A percentile compares a stretch with the other conserved stretches of the same genome.
Evolutionary conservation across 1,140 invertebrate genomes (phyloP).

Genomic region (Euura saliciscinereae): DNA sequence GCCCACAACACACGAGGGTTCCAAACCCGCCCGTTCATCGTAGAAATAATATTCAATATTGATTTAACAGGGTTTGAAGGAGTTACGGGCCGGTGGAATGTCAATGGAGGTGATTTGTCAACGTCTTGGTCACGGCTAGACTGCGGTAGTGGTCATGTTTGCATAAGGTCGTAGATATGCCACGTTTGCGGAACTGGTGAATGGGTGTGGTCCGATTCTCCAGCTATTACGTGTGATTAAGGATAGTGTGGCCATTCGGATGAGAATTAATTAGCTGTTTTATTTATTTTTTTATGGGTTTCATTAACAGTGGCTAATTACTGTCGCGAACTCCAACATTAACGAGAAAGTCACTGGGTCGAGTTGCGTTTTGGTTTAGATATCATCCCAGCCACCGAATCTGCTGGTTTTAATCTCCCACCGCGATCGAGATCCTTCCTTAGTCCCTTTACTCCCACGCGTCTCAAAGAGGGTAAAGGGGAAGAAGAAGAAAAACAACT

Average conservation of each 20-base stretch:
- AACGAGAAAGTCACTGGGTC: neutral
- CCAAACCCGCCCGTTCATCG: slow-evolving; percentile 2
- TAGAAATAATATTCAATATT: slow-evolving; percentile 33
- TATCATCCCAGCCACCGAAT: neutral
- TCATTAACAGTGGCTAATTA: neutral
- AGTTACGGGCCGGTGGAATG: slow-evolving; percentile 21
- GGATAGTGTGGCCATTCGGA: neutral
- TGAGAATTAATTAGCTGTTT: neutral
- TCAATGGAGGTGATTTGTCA: slow-evolving; percentile 27
- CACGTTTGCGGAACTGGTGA: neutral
- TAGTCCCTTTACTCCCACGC: neutral
- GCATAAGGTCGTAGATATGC: neutral
- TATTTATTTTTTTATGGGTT: too few species aligned
- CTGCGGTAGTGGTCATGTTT: neutral
- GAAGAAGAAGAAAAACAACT: neutral
- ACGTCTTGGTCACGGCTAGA: slow-evolving; percentile 20
- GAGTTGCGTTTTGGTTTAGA: neutral
- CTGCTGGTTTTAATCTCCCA: neutral
- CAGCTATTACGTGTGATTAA: neutral
- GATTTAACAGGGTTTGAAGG: slow-evolving; percentile 31
- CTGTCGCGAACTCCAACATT: neutral
- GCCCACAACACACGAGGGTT: too few species aligned
- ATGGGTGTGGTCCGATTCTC: slow-evolving; percentile 1
- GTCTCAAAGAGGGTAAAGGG: neutral
- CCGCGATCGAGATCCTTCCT: neutral